Conservation (phyloP, 23 tunicate genomes). For the Phallusia fumigata region DNA sequence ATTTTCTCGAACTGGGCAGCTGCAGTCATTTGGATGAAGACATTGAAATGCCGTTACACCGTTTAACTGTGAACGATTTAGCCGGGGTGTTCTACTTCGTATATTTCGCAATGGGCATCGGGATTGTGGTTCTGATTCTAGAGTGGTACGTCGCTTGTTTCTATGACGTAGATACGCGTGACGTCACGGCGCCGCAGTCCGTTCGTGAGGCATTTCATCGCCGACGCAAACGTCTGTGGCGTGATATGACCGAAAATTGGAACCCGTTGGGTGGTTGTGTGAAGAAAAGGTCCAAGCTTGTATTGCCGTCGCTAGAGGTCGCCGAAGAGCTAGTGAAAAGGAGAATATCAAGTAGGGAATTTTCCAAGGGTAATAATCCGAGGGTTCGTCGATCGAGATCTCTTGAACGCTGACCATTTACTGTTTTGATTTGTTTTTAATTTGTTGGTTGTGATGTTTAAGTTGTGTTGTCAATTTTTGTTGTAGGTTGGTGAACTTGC, state of each 20-base stretch:
- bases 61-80: constrained; percentile 49
- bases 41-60: constrained; percentile 12
- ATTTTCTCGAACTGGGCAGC: constrained; percentile 28
- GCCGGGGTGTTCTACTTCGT: constrained; percentile 90
- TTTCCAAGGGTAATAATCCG: neutral
- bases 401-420: neutral
- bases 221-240: constrained; percentile 35
- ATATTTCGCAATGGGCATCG: constrained; percentile 50
- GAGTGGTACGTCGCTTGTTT: constrained; percentile 66
- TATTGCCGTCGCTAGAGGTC: constrained; percentile 32
- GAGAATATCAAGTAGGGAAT: neutral
- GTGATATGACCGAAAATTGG: constrained; percentile 62
- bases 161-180: constrained; percentile 52
- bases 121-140: constrained; percentile 41
- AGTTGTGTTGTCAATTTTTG: too few species aligned
- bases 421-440: too few species aligned
- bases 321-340: constrained; percentile 24
- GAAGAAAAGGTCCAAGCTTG: constrained; percentile 32
- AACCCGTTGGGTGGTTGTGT: constrained; percentile 33
- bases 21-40: constrained; percentile 15
- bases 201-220: constrained; percentile 50
- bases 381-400: neutral
- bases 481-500: too few species aligned
- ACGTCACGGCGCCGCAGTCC: constrained; percentile 66
- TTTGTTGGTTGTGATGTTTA: too few species aligned